Conservation (phyloP, 2,888 invertebrate genomes). For the Oscheius sp. region DNA sequence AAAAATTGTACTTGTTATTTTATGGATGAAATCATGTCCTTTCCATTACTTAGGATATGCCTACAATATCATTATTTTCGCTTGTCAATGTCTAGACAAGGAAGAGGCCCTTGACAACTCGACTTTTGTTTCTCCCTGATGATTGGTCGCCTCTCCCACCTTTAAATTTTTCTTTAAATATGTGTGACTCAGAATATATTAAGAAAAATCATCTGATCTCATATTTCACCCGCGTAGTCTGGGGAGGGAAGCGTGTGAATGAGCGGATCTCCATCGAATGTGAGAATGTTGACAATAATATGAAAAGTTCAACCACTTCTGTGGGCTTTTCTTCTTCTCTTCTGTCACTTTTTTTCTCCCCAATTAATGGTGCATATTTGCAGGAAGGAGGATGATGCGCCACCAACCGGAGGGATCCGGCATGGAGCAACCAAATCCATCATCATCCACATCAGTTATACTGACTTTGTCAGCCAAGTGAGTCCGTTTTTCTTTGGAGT, state of each 20-base stretch:
- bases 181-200: too few relatives aligned
- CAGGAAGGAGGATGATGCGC: constrained; percentile 4
- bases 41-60: too few relatives aligned
- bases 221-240: not conserved
- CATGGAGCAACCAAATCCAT: not conserved
- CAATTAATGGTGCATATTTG: not conserved
- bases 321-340: not conserved
- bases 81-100: too few relatives aligned
- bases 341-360: not conserved
- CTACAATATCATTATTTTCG: too few relatives aligned
- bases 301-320: not conserved
- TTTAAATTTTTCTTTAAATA: not conserved
- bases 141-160: too few relatives aligned
- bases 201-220: not conserved
- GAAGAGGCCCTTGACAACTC: too few relatives aligned
- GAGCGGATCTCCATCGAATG: constrained; percentile 19
- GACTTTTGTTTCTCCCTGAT: too few relatives aligned
- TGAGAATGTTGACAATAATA: constrained; percentile 32
- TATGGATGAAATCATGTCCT: too few relatives aligned
- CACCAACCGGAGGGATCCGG: constrained; percentile 5
- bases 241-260: constrained; percentile 24
- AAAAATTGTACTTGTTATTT: too few relatives aligned
- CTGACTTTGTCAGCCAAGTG: constrained; percentile 18
- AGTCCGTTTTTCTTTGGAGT: not conserved
- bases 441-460: constrained; percentile 6